Base-by-base conservation (phyloP, 2,113 vertebrate genomes). In the Misgurnus anguillicaudatus region DNA sequence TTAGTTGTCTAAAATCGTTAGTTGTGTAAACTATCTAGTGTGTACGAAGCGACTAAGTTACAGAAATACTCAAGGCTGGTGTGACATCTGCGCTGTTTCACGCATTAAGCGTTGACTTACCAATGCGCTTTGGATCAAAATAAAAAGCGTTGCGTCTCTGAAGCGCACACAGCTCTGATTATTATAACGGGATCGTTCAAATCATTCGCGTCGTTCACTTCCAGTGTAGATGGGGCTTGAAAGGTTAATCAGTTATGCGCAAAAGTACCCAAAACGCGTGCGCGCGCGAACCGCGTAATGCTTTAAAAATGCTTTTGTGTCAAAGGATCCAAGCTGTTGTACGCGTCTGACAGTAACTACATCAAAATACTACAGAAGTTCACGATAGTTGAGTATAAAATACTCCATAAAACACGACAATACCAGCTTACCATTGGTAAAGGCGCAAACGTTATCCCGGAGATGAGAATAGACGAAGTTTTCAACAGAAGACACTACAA, bases 381-480 rank as follows among this genome's bases (percentile, higher is more conserved):
- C 13, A 51, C 14, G 48, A 14, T 14, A 5, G 16, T 14, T 51
- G 13, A 14, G 48, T 51, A 5, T 14, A 13, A 13, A 5, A 13
- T 13, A 4, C 3, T 13, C 14, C 7, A 17, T 19, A 9, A 57
- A 57, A 6, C n/a, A 39, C 17, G 41, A 9, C 21, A 73, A 4
- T 41, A 14, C 63, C 78, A 55, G 79, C 91, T 91, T 90, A 94
- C 93, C 93, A 94, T 94, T 87, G 91, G 90, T 87, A 81, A 85
- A 83, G 87, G 90, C 89, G 81, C 91, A 89, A 19, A 68, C 58
- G 87, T 87, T 90, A 84, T 91, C 89, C 90, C 85, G 85, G 77
- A 86, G 16, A 81, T 67, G 77, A 73, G 83, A 89, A 87, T 80
- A 60, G 9, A 83, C 77, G 64, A 51, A 82, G 83, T 69, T 57